Evolutionary conservation across 2,888 invertebrate genomes (phyloP).

Genomic region (Horisme vitalbata): DNA sequence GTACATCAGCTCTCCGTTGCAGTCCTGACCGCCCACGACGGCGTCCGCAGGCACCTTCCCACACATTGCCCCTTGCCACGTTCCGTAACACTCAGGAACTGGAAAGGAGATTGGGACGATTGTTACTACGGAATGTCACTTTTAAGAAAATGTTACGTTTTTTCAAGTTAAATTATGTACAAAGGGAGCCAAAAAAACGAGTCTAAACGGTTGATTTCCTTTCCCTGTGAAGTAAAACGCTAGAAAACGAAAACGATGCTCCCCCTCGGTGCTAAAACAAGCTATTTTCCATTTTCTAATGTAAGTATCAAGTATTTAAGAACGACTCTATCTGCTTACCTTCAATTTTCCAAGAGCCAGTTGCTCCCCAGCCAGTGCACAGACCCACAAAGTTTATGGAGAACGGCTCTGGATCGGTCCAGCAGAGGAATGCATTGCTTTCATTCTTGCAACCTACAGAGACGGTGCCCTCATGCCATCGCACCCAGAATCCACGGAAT

Average conservation of each 20-base stretch:
- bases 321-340: too few relatives aligned
- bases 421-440: conserved; percentile 84
- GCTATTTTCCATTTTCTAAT: too few relatives aligned
- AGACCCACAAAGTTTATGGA: conserved; percentile 81
- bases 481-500: conserved; percentile 88
- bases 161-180: neutral
- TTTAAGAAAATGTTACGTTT: neutral
- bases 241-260: too few relatives aligned
- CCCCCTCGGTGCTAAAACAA: too few relatives aligned
- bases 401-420: conserved; percentile 83
- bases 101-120: too few relatives aligned
- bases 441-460: conserved; percentile 84
- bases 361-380: conserved; percentile 91
- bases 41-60: neutral
- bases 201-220: too few relatives aligned
- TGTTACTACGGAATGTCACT: neutral
- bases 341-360: conserved; percentile 87
- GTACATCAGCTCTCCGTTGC: neutral
- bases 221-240: too few relatives aligned
- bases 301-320: too few relatives aligned
- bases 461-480: conserved; percentile 83
- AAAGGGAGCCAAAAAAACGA: too few relatives aligned
- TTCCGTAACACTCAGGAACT: neutral
- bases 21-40: neutral
- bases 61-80: neutral